Percentiles rank a stretch among this genome's conserved stretches.
phyloP scores from a whole-genome alignment of 1,140 invertebrate species.

The Helicoverpa zea region DNA sequence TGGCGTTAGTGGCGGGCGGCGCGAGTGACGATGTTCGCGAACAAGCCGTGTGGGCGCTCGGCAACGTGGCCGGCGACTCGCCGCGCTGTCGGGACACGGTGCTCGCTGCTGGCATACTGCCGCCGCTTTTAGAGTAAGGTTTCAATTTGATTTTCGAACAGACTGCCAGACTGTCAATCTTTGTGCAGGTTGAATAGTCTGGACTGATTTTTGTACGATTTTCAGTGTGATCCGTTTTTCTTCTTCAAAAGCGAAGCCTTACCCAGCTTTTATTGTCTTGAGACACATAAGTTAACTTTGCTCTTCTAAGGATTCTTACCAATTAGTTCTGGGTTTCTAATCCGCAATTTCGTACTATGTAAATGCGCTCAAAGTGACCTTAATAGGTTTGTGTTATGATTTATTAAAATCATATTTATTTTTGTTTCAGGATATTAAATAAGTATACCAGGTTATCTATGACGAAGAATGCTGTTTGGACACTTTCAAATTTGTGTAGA shows the following conservation, averaged over 20 bases:
- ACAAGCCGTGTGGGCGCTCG: constrained; percentile 98
- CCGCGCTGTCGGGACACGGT: constrained; percentile 97
- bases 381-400: neutral
- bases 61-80: constrained; percentile 98
- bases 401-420: constrained; percentile 38
- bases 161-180: too few species aligned
- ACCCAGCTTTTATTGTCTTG: too few species aligned
- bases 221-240: too few species aligned
- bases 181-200: too few species aligned
- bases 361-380: neutral
- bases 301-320: neutral
- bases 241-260: too few species aligned
- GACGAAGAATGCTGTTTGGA: constrained; percentile 99
- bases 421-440: constrained; percentile 91
- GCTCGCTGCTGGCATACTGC: constrained; percentile 93
- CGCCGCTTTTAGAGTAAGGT: constrained; percentile 95
- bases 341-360: too few species aligned
- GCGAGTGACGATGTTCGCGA: constrained; percentile 98
- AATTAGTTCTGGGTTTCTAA: neutral
- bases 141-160: too few species aligned
- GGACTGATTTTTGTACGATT: too few species aligned
- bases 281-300: too few species aligned
- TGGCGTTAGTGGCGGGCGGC: constrained; percentile 93
- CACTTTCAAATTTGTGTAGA: constrained; percentile 97
- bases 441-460: constrained; percentile 95